These are phyloP conservation scores for Myrmecophaga tridactyla DNA, from an alignment of 2,113 vertebrate genomes.

Conservation along the genomic window DNA sequence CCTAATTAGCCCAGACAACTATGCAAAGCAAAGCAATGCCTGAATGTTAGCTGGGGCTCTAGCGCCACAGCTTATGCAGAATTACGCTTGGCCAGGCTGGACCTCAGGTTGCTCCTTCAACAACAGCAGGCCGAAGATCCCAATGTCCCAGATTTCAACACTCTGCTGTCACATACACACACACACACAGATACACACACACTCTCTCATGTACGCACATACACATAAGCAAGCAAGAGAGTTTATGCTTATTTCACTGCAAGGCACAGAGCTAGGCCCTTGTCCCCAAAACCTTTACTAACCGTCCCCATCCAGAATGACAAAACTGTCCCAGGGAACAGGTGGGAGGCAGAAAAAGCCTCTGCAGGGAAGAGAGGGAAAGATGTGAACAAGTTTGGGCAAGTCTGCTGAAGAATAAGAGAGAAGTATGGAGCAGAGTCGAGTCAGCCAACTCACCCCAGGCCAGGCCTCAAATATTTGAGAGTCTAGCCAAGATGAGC, in stretches of 20 bases:
- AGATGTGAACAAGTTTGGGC: background rate
- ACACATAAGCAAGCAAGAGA: no score
- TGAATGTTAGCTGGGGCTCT: background rate
- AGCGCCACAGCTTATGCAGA: background rate
- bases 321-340: background rate
- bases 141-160: background rate
- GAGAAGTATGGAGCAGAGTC: background rate
- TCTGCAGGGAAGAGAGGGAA: background rate
- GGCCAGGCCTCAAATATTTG: background rate
- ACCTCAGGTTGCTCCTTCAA: background rate
- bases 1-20: background rate
- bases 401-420: background rate
- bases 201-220: no score
- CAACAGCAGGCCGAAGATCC: background rate
- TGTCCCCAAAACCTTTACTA: background rate
- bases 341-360: background rate
- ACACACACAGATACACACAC: fast-evolving
- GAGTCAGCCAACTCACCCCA: background rate
- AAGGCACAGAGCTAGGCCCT: background rate
- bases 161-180: background rate
- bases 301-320: background rate
- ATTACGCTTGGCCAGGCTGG: background rate
- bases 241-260: background rate
- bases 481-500: background rate
- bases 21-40: background rate